A percentile compares a stretch with the other conserved stretches of the same genome.
Conservation (phyloP, 2,113 vertebrate species). For the Callopanchax toddi region DNA sequence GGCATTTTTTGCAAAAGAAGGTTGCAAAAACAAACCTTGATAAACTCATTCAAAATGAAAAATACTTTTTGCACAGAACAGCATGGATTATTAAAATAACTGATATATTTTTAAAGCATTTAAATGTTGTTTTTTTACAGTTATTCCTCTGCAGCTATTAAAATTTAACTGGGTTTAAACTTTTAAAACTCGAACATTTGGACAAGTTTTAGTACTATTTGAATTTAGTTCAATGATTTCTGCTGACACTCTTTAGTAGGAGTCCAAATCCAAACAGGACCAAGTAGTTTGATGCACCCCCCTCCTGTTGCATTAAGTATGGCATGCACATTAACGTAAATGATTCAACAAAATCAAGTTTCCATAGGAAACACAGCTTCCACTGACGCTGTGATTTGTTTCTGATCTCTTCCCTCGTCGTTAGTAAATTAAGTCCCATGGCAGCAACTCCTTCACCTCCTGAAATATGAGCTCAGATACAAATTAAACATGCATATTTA, state of each 20-base stretch:
- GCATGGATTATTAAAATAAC: background rate
- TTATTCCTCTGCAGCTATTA: background rate
- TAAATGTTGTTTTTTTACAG: no score
- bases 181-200: no score
- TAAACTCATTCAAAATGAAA: background rate
- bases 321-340: constrained; percentile 18
- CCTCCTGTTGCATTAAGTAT: background rate
- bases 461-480: constrained; percentile 52
- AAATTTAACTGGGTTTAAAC: background rate
- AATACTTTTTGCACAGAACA: background rate
- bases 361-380: background rate
- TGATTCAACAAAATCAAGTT: constrained; percentile 29
- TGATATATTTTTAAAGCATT: background rate
- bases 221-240: no score
- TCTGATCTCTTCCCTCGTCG: constrained; percentile 26
- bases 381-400: constrained; percentile 3
- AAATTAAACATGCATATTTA: constrained; percentile 72
- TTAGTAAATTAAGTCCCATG: constrained; percentile 58
- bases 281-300: background rate
- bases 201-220: no score
- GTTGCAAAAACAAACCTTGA: background rate
- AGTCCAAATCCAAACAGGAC: background rate
- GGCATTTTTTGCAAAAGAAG: no score
- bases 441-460: constrained; percentile 51
- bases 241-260: background rate